Evolutionary conservation across 2,888 invertebrate species (phyloP), one percentile per base, ranked within the genome.

Genomic region (Candidula unifasciata): DNA sequence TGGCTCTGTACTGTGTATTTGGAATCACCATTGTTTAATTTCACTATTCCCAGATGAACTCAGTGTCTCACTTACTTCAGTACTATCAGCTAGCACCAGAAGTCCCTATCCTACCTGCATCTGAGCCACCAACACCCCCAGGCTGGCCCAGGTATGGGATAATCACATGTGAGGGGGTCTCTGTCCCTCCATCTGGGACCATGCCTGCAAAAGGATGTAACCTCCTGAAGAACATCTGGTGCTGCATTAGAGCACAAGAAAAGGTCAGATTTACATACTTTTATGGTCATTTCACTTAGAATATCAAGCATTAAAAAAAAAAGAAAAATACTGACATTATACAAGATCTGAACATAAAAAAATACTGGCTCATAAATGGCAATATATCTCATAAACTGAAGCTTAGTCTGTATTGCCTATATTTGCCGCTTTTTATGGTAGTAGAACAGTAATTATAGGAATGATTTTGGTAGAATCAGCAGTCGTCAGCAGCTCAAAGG

Each of bases 91-190:
- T 90, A 74, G 78, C 82, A 21, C 85, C 88, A 0, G 90, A 90
- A 85, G 80, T 88, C n/a, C 89, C 90, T 78, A 33, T 82, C 30
- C 30, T 86, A 30, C 78, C 85, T 0, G 87, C 88, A n/a, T 76
- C 83, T 0, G 86, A 87, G 37, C 68, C 85, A 52, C 85, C 78
- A 69, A 84, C 86, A 0, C 81, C 88, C 2, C 52, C 37, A 33
- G 84, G 82, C 44, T 91, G 91, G 91, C 91, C 91, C 0, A 88
- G 89, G 82, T 91, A 91, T 86, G 91, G 91, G n/a, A 91, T 91
- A 68, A 80, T 91, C 60, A 91, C 91, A 33, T 88, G 89, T 60
- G 91, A 91, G 80, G 90, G 90, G 2, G 89, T 89, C n/a, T 89
- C 90, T 10, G 76, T 89, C 37, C 60, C 83, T 18, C 54, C 83